Evolutionary conservation across 2,113 vertebrate genomes (phyloP).

Genomic region (Charadrius vociferus): DNA sequence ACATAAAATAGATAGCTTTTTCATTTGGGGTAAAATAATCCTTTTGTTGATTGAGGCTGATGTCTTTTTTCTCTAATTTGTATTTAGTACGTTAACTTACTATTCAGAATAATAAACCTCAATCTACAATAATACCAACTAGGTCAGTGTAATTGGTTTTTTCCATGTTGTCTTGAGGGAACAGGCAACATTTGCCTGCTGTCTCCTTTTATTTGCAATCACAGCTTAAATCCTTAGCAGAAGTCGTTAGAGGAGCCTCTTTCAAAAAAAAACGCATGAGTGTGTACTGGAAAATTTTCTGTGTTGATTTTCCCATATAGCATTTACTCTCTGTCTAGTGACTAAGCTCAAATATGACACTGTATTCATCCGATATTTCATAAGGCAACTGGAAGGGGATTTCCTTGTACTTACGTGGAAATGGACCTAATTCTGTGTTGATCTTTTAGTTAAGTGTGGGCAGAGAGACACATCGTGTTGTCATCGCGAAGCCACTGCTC

Average conservation of each 20-base stretch:
- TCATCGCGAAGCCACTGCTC: neutral
- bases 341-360: neutral
- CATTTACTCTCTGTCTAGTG: neutral
- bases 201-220: neutral
- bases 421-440: neutral
- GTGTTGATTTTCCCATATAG: neutral
- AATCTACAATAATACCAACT: neutral
- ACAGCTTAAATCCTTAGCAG: neutral
- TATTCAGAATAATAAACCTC: neutral
- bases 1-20: neutral
- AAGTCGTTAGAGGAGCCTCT: neutral
- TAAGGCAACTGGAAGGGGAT: neutral
- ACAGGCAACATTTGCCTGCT: neutral
- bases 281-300: neutral
- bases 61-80: neutral
- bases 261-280: neutral
- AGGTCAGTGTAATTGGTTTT: neutral
- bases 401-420: neutral
- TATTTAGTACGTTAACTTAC: neutral
- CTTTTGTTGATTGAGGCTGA: neutral
- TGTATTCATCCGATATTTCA: neutral
- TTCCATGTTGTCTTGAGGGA: neutral
- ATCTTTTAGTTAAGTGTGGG: neutral
- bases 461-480: neutral
- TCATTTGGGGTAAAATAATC: neutral